Conservation (phyloP, 2,888 invertebrate genomes). For the Leistus spinibarbis region DNA sequence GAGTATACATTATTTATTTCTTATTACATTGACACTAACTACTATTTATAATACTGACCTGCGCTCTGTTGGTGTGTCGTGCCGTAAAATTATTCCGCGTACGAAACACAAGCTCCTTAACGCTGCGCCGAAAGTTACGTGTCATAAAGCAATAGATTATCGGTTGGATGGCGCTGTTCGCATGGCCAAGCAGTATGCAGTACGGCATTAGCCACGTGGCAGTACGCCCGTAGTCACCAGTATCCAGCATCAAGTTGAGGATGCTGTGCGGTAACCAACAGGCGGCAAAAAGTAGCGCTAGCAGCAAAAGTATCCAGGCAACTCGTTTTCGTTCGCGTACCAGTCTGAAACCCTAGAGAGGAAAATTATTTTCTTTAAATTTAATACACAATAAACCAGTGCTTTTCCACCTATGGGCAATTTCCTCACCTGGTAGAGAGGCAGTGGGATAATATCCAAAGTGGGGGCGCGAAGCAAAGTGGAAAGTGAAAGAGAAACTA, state of each 20-base stretch:
- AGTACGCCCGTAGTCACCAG: conserved; percentile 55
- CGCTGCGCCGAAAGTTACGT: conserved; percentile 71
- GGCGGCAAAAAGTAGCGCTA: conserved; percentile 75
- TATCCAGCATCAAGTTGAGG: conserved; percentile 68
- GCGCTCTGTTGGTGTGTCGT: conserved; percentile 44
- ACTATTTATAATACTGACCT: no score
- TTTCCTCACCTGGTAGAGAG: no score
- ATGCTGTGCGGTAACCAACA: conserved; percentile 83
- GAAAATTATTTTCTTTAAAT: no score
- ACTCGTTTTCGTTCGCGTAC: conserved; percentile 74
- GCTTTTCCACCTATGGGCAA: no score
- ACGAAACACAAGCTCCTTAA: conserved; percentile 63
- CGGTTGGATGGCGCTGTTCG: conserved; percentile 78
- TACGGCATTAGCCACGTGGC: conserved; percentile 64
- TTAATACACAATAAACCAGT: no score
- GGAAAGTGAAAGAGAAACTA: no score
- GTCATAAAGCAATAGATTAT: conserved; percentile 78
- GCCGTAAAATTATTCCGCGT: conserved; percentile 49
- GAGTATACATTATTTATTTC: no score
- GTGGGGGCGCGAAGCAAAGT: no score
- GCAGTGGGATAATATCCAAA: no score
- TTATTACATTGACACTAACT: no score
- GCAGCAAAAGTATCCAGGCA: conserved; percentile 74
- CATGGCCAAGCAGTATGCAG: conserved; percentile 73
- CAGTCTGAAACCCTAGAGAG: conserved; percentile 63